A percentile compares a stretch with the other conserved stretches of the same genome.
These are phyloP conservation scores for Drosophila nikananu DNA, from an alignment of 1,140 invertebrate species.

Conservation along the genomic window DNA sequence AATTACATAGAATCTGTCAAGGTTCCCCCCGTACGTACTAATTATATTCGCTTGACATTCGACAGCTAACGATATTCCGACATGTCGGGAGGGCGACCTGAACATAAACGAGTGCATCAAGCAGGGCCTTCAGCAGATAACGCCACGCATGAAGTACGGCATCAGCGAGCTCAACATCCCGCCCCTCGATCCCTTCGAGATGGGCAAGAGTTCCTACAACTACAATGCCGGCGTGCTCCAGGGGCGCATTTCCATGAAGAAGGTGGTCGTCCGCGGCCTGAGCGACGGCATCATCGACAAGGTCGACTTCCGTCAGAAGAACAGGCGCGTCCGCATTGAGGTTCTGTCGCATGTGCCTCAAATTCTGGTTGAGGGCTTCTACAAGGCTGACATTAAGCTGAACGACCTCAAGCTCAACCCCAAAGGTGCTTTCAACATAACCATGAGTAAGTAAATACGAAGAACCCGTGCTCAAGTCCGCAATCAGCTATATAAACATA, in stretches of 20 bases:
- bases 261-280: slow-evolving; percentile 70
- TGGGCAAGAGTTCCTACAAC: slow-evolving; percentile 64
- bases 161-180: slow-evolving; percentile 77
- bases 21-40: slow-evolving; percentile 36
- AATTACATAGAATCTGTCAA: slow-evolving; percentile 59
- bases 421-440: slow-evolving; percentile 81
- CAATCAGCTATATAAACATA: not conserved
- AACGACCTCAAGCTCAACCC: slow-evolving; percentile 83
- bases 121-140: slow-evolving; percentile 69
- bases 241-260: slow-evolving; percentile 69
- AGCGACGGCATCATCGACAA: slow-evolving; percentile 66
- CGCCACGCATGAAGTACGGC: slow-evolving; percentile 72
- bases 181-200: slow-evolving; percentile 75
- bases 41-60: slow-evolving; percentile 36
- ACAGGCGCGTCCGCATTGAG: slow-evolving; percentile 60
- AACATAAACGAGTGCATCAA: slow-evolving; percentile 81
- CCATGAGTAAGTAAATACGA: slow-evolving; percentile 62
- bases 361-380: slow-evolving; percentile 71
- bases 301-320: slow-evolving; percentile 68
- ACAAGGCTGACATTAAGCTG: slow-evolving; percentile 79
- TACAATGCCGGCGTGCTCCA: slow-evolving; percentile 67
- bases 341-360: slow-evolving; percentile 60
- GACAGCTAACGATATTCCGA: slow-evolving; percentile 74
- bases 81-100: slow-evolving; percentile 66
- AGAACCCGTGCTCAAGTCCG: not conserved